Base-by-base conservation (phyloP, 2,888 invertebrate genomes). In the Antheraea yamamai region DNA sequence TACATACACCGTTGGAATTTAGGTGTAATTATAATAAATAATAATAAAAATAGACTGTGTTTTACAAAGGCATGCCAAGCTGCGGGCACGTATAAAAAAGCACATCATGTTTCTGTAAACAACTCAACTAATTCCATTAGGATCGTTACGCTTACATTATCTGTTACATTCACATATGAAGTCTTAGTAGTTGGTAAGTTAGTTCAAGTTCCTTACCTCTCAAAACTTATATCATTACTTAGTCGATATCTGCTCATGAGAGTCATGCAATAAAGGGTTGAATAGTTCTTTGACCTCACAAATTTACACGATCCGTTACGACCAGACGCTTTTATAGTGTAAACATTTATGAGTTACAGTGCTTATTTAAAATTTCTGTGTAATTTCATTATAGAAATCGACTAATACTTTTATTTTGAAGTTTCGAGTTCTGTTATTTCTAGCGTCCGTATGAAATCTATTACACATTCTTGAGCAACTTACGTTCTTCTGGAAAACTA, bases 161-260 rank as follows among this genome's bases (percentile, higher is more conserved):
- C 26, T 66, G 14, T 30, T 12, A 30, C 3, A 26, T 66, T 66
- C 64, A 66, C 64, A 20, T 14, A 66, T 12, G 26, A n/a, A 61
- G 10, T 16, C 64, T 66, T 16, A 2, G 26, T 1, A 26, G 4
- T 30, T 10, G 12, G 20, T 66, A 61, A 61, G 20, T 66, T 30
- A 30, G 64, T 66, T 30, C 30, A 6, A 66, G 64, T 66, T 66
- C 16, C 26, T 30, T 66, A 30, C 30, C 64, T 66, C 64, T 16
- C 20, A 26, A 14, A 66, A 66, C 64, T 66, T 66, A 26, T 66
- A 66, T 66, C 64, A 66, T 66, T 66, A 66, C 12, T 66, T 66
- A 66, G 30, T 12, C 30, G 26, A 30, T 66, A 30, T 64, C 64
- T 26, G 30, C 64, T 4, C 26, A 66, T 30, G 26, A 26, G 26